Base-by-base conservation (phyloP, 2,888 invertebrate species). In the Schizaphis graminum region DNA sequence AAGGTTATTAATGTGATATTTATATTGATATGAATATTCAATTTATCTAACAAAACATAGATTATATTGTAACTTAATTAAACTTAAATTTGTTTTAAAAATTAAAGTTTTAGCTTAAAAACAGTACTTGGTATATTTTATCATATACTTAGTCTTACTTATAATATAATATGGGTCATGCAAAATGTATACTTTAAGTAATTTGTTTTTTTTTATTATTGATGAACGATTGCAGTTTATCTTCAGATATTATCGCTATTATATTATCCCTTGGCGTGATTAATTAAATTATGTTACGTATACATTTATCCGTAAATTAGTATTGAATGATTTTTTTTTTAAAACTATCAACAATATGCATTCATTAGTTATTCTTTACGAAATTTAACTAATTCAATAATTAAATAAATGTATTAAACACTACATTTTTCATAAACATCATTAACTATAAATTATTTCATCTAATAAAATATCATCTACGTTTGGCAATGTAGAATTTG, bases 201-300 rank as follows among this genome's bases (percentile, higher is more conserved):
- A 91, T 44, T 49, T 56, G 5, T 28, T 85, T 57, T 44, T n/a
- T 86, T 91, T 91, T 28, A 84, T 41, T 84, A 91, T 85, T 85
- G 13, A 56, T 85, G 56, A 24, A 11, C 4, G 35, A 77, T 91
- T 53, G 16, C 53, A 53, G 28, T 56, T 56, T 21, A 85, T 77
- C 5, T 77, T 44, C 35, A 91, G 10, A 49, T 61, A 44, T n/a
- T n/a, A n/a, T 35, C n/a, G 13, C 24, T 44, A 47, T n/a, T 85
- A 44, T 24, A 44, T 56, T 41, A 44, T 84, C 10, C 1, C 53
- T 84, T 84, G n/a, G 16, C 21, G 11, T 41, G 10, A n/a, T 67
- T 47, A 44, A 44, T 85, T 91, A 3, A 7, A 67, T 11, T 47
- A 3, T 24, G 49, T 53, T 5, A 35, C 35, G 24, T 41, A 16